These are phyloP conservation scores for Pseudobourletiella spinata DNA, from an alignment of 1,140 invertebrate genomes.

Conservation along the genomic window DNA sequence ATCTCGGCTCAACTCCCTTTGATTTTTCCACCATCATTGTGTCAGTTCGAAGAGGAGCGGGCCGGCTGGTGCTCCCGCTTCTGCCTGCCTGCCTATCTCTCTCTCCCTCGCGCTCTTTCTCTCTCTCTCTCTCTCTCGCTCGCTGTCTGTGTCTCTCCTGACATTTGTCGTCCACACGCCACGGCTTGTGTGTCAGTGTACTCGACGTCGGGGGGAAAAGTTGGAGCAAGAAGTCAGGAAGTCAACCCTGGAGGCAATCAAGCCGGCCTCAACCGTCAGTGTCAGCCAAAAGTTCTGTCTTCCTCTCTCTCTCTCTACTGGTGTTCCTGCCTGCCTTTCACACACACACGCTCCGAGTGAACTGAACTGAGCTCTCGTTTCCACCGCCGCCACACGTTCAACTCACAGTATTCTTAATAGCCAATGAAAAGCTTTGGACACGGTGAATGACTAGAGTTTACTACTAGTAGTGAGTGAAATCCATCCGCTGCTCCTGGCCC, in stretches of 20 bases:
- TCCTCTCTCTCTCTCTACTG: background rate
- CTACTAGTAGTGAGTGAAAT: slow-evolving; percentile 4
- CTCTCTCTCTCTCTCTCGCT: background rate
- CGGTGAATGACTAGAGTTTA: background rate
- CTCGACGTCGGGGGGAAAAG: no score
- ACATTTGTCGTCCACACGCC: no score
- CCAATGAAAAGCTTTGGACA: slow-evolving; percentile 5
- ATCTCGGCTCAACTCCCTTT: background rate
- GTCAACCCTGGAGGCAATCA: background rate
- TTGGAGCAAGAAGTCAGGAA: background rate
- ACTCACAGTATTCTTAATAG: no score
- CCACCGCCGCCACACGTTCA: no score
- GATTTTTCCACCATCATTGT: slow-evolving; percentile 1
- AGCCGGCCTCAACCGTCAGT: background rate
- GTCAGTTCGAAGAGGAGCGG: background rate
- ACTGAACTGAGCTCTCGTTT: no score
- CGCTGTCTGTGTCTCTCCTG: background rate
- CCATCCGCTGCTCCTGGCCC: background rate
- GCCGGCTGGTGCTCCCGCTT: background rate
- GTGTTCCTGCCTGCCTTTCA: no score
- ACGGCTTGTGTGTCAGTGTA: no score
- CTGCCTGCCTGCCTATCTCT: background rate
- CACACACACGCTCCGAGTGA: no score
- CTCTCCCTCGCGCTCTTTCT: background rate
- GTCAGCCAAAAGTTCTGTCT: background rate